Percentiles rank a stretch among this genome's conserved stretches.
Conservation (phyloP, 1,140 invertebrate species). For the Bombus waltoni region DNA sequence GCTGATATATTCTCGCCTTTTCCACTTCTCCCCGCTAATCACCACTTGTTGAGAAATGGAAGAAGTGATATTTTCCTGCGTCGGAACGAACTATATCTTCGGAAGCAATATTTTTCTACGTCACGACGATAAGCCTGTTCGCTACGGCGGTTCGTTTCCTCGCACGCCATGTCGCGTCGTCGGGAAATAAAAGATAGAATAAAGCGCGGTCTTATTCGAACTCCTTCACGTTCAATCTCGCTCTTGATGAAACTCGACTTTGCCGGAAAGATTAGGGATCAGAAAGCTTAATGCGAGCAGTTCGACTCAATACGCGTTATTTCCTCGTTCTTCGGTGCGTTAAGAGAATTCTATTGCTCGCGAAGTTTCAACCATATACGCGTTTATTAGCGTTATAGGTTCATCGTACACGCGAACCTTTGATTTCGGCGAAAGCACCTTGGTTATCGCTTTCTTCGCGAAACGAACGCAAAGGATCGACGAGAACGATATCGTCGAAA, state of each 20-base stretch:
- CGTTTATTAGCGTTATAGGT: background rate
- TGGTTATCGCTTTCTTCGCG: background rate
- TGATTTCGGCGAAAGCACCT: background rate
- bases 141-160: background rate
- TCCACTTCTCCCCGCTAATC: background rate
- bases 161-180: background rate
- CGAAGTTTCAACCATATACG: background rate
- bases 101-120: slow-evolving; percentile 12
- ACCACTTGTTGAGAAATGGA: background rate
- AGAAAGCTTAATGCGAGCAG: background rate
- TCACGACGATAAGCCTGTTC: slow-evolving; percentile 19
- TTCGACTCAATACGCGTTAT: background rate
- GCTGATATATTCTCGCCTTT: slow-evolving; percentile 14
- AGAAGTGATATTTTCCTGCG: background rate
- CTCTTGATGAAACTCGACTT: background rate
- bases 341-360: background rate
- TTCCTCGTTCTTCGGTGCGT: background rate
- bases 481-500: background rate
- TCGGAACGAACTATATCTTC: background rate
- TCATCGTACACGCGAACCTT: background rate
- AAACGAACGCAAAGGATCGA: background rate
- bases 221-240: background rate
- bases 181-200: background rate
- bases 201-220: background rate
- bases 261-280: background rate